Percentiles rank a stretch among this genome's conserved stretches.
phyloP scores from a whole-genome alignment of 1,140 invertebrate species.

The Musca vetustissima region DNA sequence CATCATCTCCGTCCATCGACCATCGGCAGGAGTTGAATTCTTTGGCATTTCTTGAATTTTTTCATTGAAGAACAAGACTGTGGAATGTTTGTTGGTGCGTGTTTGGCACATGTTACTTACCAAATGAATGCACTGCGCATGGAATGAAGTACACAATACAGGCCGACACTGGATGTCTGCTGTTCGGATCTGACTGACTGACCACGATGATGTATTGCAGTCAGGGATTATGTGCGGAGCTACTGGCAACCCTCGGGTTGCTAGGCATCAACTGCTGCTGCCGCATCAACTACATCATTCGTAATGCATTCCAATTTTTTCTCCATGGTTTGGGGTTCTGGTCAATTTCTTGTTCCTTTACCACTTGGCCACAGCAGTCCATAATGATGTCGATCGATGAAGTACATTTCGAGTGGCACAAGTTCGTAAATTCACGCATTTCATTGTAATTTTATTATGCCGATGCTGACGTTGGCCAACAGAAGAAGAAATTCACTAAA shows the following conservation, averaged over 20 bases:
- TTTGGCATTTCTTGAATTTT: slow-evolving; percentile 30
- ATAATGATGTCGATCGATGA: slow-evolving; percentile 17
- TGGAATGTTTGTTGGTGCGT: slow-evolving; percentile 53
- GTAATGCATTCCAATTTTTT: background rate
- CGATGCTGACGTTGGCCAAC: too few species aligned
- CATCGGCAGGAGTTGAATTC: slow-evolving; percentile 12
- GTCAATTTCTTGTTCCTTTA: background rate
- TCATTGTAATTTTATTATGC: slow-evolving; percentile 13
- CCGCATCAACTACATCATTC: background rate
- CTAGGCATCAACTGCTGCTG: slow-evolving; percentile 1
- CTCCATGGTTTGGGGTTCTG: background rate
- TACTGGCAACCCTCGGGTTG: background rate
- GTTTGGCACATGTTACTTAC: slow-evolving; percentile 47
- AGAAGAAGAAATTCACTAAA: too few species aligned
- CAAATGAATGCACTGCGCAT: background rate
- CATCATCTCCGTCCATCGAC: too few species aligned
- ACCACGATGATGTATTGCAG: slow-evolving; percentile 8
- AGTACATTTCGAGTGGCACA: slow-evolving; percentile 7
- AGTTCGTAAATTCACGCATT: slow-evolving; percentile 22
- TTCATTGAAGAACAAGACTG: slow-evolving; percentile 48
- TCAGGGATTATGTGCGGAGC: background rate
- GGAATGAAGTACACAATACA: slow-evolving; percentile 23
- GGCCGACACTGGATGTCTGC: background rate
- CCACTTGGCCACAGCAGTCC: background rate
- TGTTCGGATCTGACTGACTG: too few species aligned